These are phyloP conservation scores for Picus viridis DNA, from an alignment of 2,797 vertebrate species.

Conservation along the genomic window DNA sequence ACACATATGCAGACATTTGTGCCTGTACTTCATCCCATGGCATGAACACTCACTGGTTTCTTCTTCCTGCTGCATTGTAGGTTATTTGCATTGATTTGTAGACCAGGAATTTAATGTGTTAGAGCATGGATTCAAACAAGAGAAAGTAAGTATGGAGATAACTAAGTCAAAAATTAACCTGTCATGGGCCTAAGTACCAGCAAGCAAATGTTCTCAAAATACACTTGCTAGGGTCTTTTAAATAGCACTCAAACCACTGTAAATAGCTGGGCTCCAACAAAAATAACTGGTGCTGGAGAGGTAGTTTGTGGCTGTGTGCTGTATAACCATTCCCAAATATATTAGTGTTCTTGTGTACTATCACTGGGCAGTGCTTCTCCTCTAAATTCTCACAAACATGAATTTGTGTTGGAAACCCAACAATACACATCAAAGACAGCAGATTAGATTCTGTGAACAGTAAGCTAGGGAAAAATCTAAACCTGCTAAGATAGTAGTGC, in stretches of 20 bases:
- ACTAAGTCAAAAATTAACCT: constrained; percentile 17
- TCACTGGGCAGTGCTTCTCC: neutral
- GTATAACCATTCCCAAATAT: neutral
- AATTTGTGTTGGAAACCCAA: neutral
- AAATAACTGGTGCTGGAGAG: neutral
- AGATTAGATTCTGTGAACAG: neutral
- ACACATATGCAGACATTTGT: neutral
- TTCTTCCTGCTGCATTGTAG: neutral
- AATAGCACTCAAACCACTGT: constrained; percentile 51
- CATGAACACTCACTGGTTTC: neutral
- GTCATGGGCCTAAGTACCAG: neutral
- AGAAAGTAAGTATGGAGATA: neutral
- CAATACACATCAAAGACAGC: neutral
- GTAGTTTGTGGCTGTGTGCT: neutral
- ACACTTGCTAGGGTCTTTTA: constrained; percentile 58
- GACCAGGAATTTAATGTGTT: neutral
- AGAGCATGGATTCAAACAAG: neutral
- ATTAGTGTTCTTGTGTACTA: neutral
- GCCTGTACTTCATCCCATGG: neutral
- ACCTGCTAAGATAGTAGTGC: neutral
- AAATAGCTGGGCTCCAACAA: constrained; percentile 58
- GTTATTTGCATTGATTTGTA: neutral
- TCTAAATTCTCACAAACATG: neutral
- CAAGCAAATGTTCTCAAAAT: neutral
- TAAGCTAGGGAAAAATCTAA: neutral